Evolutionary conservation across 2,113 vertebrate genomes (phyloP), one percentile per base, ranked within the genome.

Genomic region (Ptychochromis oligacanthus): DNA sequence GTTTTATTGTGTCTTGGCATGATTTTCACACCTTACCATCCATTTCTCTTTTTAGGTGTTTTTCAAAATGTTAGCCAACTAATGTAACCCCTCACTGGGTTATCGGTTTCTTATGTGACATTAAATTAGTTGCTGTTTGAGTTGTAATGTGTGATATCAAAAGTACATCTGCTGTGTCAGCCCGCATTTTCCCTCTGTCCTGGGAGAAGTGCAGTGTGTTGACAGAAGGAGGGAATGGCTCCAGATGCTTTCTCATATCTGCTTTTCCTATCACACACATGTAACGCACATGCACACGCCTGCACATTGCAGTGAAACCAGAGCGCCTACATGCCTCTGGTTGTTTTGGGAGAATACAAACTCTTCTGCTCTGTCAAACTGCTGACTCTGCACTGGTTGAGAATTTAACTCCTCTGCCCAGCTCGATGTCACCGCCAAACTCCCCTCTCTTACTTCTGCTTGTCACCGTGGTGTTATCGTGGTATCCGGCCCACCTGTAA

Each of bases 221-320:
- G 81, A 86, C 82, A 79, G 65, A 40, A 72, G 77, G n/a, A 34
- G 43, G 58, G 58, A 81, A 77, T 11, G 3, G 56, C 80, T 88
- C 38, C 9, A 74, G 74, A 36, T 20, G 40, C 52, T 81, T 52
- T 22, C 75, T 84, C 75, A 59, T 84, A 83, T 84, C 78, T 75
- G 82, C 14, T 77, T 36, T 65, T 77, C 9, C 43, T 5, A 40
- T 57, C 81, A 7, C 88, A 55, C 6, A 22, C 52, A 6, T n/a
- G n/a, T n/a, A 4, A 31, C 28, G 28, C 28, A 31, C 55, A 20
- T 52, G 18, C 70, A 34, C 59, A 40, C 14, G 15, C 67, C 22
- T 43, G 52, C 77, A 80, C 75, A 14, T 72, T 26, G 34, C 83
- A 4, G 43, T 80, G 62, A 2, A 82, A 78, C 77, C 24, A 13